A percentile compares a stretch with the other conserved stretches of the same genome.
Conservation (phyloP, 2,113 vertebrate genomes). For the Boleophthalmus pectinirostris region DNA sequence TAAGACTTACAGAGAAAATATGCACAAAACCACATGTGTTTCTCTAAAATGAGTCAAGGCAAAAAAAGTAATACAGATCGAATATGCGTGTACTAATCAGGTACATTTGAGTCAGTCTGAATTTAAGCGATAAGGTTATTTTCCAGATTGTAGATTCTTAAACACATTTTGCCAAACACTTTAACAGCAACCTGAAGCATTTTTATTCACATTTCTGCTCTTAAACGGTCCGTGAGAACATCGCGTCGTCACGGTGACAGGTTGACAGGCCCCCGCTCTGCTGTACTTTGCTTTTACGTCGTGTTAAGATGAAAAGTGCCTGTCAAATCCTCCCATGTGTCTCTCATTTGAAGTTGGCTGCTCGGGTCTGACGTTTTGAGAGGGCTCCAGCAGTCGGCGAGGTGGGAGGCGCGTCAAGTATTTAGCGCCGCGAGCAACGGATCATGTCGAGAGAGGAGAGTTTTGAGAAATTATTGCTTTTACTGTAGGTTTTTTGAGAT, state of each 20-base stretch:
- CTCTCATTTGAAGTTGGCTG: too few relatives aligned
- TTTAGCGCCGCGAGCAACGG: background rate
- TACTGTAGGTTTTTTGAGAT: background rate
- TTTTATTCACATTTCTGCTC: constrained; percentile 4
- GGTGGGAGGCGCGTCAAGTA: background rate
- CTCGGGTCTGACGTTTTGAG: background rate
- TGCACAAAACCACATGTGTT: too few relatives aligned
- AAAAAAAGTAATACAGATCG: too few relatives aligned
- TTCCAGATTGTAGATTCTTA: constrained; percentile 19
- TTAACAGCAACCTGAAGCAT: constrained; percentile 23
- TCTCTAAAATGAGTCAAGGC: too few relatives aligned
- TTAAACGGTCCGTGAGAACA: constrained; percentile 11
- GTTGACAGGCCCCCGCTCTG: too few relatives aligned
- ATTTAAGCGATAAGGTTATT: background rate
- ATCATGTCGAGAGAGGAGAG: background rate
- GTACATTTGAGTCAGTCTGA: too few relatives aligned
- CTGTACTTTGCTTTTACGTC: background rate
- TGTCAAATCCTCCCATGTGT: background rate
- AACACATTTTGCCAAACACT: constrained; percentile 13
- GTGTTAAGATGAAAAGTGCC: background rate
- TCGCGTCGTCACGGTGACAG: background rate
- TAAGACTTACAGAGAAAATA: background rate
- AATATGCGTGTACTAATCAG: too few relatives aligned
- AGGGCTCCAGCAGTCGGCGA: background rate
- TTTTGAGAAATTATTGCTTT: background rate